phyloP scores from a whole-genome alignment of 2,888 invertebrate species.

The Sepioteuthis lessoniana region DNA sequence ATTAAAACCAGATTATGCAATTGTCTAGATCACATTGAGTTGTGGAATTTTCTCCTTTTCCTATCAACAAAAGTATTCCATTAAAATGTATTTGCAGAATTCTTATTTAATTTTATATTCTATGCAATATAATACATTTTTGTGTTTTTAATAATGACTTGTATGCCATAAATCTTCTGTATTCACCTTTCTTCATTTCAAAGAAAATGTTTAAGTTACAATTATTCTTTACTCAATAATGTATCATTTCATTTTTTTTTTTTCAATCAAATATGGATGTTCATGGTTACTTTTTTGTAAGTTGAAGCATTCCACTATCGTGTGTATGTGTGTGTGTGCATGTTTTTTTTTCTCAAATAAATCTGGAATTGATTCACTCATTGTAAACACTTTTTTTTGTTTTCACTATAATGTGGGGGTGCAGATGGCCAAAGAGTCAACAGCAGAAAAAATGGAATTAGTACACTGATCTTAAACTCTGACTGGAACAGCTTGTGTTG shows the following conservation, averaged over 20 bases:
- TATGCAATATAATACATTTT: not conserved
- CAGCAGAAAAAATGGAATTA: no score
- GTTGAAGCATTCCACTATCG: slow-evolving; percentile 17
- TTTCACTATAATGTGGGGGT: no score
- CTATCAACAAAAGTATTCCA: not conserved
- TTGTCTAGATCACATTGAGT: not conserved
- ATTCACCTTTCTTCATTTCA: not conserved
- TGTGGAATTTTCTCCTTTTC: not conserved
- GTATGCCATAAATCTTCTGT: not conserved
- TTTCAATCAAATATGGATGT: not conserved
- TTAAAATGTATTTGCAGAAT: not conserved
- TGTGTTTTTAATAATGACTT: not conserved
- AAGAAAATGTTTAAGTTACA: not conserved
- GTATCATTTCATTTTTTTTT: not conserved
- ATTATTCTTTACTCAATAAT: not conserved
- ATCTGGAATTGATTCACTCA: not conserved
- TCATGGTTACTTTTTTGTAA: slow-evolving; percentile 15
- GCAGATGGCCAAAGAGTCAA: no score
- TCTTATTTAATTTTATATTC: not conserved
- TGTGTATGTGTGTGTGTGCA: not conserved
- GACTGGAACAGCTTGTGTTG: no score
- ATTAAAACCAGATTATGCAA: not conserved
- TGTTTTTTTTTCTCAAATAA: not conserved
- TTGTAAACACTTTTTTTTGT: not conserved
- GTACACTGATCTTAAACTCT: no score